phyloP scores from a whole-genome alignment of 2,113 vertebrate species.

The Nansenia antarctica region DNA sequence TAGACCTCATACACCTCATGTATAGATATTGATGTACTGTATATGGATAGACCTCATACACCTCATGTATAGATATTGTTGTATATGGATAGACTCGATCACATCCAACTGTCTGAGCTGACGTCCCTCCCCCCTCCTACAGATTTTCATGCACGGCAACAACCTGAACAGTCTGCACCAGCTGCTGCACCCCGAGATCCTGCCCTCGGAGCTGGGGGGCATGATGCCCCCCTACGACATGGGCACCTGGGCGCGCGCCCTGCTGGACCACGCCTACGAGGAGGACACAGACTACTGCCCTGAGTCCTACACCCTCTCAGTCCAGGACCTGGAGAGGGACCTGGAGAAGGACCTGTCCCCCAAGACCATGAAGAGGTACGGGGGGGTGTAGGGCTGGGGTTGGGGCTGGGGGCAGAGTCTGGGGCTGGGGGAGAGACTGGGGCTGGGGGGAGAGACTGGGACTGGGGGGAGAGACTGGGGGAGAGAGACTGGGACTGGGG shows the following conservation, averaged over 20 bases:
- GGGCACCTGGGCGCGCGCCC: slow-evolving; percentile 97
- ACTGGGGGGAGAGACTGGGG: background rate
- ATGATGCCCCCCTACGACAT: slow-evolving; percentile 98
- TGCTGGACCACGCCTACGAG: slow-evolving; percentile 98
- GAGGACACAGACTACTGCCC: slow-evolving; percentile 91
- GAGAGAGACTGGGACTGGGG: slow-evolving; percentile 19
- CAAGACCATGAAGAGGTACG: slow-evolving; percentile 97
- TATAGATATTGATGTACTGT: too few species aligned
- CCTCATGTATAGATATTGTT: too few species aligned
- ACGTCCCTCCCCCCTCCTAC: background rate
- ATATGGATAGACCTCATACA: too few species aligned
- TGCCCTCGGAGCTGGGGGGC: slow-evolving; percentile 96
- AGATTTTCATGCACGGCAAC: slow-evolving; percentile 99
- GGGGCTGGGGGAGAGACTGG: background rate
- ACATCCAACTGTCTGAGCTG: too few species aligned
- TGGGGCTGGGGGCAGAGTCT: background rate
- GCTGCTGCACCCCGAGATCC: slow-evolving; percentile 95
- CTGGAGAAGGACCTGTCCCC: slow-evolving; percentile 93
- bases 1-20: too few species aligned
- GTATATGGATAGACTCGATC: too few species aligned
- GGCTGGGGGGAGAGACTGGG: background rate
- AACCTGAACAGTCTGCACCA: slow-evolving; percentile 98
- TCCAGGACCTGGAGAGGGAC: slow-evolving; percentile 88
- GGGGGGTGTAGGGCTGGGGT: slow-evolving; percentile 3
- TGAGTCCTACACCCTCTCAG: slow-evolving; percentile 86